A percentile compares a stretch with the other conserved stretches of the same genome.
Conservation (phyloP, 1,140 invertebrate genomes). For the Eciton burchellii region DNA sequence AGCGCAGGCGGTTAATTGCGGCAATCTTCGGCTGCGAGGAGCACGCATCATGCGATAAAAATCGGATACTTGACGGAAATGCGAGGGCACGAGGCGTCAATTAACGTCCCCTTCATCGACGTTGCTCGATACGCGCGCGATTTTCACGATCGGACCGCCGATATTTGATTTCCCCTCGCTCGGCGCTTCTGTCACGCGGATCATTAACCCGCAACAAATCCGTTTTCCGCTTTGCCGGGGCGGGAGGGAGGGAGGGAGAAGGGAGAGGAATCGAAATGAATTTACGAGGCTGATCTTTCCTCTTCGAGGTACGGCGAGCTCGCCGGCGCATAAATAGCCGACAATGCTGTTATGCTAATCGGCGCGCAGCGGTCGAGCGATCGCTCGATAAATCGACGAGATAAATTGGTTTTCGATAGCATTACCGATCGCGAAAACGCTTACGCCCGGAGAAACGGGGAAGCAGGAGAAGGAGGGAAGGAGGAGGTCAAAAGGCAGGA, state of each 20-base stretch:
- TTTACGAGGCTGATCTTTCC: conserved; percentile 33
- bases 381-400: conserved; percentile 53
- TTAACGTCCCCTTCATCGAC: conserved; percentile 38
- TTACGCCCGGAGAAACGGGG: neutral
- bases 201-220: conserved; percentile 25
- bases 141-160: neutral
- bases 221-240: neutral
- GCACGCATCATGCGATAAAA: neutral
- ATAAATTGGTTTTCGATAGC: conserved; percentile 61
- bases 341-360: conserved; percentile 48
- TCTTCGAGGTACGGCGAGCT: conserved; percentile 10
- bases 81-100: neutral
- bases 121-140: conserved; percentile 1
- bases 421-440: conserved; percentile 48
- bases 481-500: conserved; percentile 26
- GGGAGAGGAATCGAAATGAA: conserved; percentile 20
- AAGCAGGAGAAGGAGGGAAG: conserved; percentile 6
- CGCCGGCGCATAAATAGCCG: conserved; percentile 45
- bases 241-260: no score
- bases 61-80: neutral
- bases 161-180: conserved; percentile 28
- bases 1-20: conserved; percentile 17
- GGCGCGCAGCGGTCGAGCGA: neutral
- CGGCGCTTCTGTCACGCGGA: conserved; percentile 13
- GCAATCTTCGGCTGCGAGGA: conserved; percentile 14